Percentiles rank a stretch among this genome's conserved stretches.
Conservation (phyloP, 2,888 invertebrate genomes). For the Girardia tigrina region DNA sequence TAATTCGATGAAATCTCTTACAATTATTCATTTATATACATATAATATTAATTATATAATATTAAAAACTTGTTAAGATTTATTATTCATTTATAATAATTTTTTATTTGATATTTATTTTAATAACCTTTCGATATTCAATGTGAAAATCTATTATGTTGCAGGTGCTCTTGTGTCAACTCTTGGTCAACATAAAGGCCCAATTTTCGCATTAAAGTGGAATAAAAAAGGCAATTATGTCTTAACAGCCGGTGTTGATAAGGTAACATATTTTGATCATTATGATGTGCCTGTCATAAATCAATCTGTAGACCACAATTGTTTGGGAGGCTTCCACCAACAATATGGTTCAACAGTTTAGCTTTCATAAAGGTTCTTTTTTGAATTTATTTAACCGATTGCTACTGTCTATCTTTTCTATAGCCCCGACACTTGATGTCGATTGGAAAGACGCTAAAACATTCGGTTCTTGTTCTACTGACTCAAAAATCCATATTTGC, state of each 20-base stretch:
- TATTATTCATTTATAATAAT: no score
- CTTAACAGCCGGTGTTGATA: slow-evolving; percentile 81
- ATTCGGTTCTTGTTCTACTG: slow-evolving; percentile 95
- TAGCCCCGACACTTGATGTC: slow-evolving; percentile 90
- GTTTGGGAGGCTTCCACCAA: slow-evolving; percentile 94
- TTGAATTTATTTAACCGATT: not conserved
- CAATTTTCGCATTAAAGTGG: slow-evolving; percentile 97
- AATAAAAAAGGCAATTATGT: slow-evolving; percentile 94
- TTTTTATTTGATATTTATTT: no score
- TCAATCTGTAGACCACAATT: slow-evolving; percentile 68
- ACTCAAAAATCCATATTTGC: slow-evolving; percentile 94
- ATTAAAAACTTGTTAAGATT: no score
- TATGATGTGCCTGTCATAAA: not conserved
- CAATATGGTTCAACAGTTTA: slow-evolving; percentile 93
- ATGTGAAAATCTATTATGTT: not conserved
- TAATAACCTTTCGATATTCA: no score
- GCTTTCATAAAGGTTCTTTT: slow-evolving; percentile 63
- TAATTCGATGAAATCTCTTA: no score
- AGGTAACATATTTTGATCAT: slow-evolving; percentile 49
- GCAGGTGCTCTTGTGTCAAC: slow-evolving; percentile 60
- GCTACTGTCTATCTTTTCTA: not conserved
- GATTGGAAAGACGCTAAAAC: slow-evolving; percentile 96
- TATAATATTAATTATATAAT: no score
- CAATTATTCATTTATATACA: no score
- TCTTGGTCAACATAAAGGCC: slow-evolving; percentile 91